phyloP scores from a whole-genome alignment of 2,888 invertebrate genomes.

The Brachypalpus laphriformis region DNA sequence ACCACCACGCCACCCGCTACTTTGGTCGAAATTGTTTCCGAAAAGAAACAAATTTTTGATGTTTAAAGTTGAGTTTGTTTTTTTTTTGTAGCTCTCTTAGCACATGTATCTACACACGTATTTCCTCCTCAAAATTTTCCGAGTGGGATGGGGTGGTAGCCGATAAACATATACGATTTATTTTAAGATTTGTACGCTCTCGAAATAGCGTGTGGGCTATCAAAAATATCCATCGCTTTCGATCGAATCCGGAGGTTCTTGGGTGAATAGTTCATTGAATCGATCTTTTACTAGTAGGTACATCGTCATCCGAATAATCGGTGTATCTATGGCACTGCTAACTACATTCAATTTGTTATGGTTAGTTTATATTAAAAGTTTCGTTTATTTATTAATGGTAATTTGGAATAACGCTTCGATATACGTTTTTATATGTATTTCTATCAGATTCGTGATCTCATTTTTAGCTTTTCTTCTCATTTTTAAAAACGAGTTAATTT shows the following conservation, averaged over 20 bases:
- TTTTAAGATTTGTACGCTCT: conserved; percentile 56
- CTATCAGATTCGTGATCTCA: conserved; percentile 29
- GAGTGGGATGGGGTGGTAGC: conserved; percentile 28
- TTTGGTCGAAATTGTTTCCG: conserved; percentile 16
- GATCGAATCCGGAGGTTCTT: conserved; percentile 21
- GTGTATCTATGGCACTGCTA: conserved; percentile 23
- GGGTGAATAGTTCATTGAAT: conserved; percentile 1
- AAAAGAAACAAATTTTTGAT: conserved; percentile 14
- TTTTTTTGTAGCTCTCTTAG: conserved; percentile 18
- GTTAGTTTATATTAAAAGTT: conserved; percentile 46
- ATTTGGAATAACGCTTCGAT: conserved; percentile 52
- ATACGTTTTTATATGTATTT: conserved; percentile 12
- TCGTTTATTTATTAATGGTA: conserved; percentile 60
- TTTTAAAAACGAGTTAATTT: conserved; percentile 16
- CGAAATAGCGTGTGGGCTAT: conserved; percentile 68
- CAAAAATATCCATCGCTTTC: conserved; percentile 62
- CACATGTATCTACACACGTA: conserved; percentile 38
- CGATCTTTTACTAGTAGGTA: conserved; percentile 15
- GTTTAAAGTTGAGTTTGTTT: conserved; percentile 14
- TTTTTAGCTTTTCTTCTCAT: conserved; percentile 24
- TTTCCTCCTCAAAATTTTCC: conserved; percentile 5
- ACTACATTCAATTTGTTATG: conserved; percentile 38
- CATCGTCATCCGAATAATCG: background rate
- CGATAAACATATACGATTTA: conserved; percentile 59
- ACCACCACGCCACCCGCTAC: conserved; percentile 14